phyloP scores from a whole-genome alignment of 2,113 vertebrate genomes.

The Neoarius graeffei region DNA sequence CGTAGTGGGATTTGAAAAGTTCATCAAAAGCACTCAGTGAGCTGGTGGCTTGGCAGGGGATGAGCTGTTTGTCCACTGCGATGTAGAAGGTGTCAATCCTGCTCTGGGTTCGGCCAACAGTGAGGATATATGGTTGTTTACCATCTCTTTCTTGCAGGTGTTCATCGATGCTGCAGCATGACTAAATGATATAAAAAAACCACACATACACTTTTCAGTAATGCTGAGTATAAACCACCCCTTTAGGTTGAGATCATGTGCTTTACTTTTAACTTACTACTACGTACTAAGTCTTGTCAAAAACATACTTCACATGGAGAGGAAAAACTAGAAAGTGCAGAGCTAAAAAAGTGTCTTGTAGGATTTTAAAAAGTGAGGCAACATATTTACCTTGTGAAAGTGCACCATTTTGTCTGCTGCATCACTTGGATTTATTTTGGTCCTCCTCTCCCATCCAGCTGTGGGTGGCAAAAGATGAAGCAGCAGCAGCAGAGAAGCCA shows the following conservation, averaged over 20 bases:
- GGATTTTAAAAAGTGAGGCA: not conserved
- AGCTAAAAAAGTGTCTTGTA: not conserved
- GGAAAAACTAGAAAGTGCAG: no score
- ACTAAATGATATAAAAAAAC: not conserved
- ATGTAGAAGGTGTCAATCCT: conserved; percentile 50
- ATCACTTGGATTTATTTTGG: conserved; percentile 5
- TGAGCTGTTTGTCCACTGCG: conserved; percentile 34
- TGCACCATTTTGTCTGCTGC: conserved; percentile 18
- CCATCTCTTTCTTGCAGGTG: conserved; percentile 40
- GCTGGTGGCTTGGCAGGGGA: conserved; percentile 33
- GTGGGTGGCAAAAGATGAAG: conserved; percentile 37
- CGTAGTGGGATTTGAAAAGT: conserved; percentile 49
- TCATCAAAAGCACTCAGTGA: conserved; percentile 43
- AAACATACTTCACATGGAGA: no score
- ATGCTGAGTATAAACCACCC: no score
- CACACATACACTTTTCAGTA: no score
- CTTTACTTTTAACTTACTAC: no score
- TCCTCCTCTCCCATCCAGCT: conserved; percentile 5
- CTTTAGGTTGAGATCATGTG: no score
- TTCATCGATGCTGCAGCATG: conserved; percentile 52
- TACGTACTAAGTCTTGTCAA: no score
- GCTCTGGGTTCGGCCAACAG: conserved; percentile 39
- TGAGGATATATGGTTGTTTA: conserved; percentile 53
- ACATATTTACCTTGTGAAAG: no score
- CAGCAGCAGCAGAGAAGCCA: conserved; percentile 29